These are phyloP conservation scores for Stichodactyla mertensii DNA, from an alignment of 64 coral and sea anemone species.

Conservation along the genomic window DNA sequence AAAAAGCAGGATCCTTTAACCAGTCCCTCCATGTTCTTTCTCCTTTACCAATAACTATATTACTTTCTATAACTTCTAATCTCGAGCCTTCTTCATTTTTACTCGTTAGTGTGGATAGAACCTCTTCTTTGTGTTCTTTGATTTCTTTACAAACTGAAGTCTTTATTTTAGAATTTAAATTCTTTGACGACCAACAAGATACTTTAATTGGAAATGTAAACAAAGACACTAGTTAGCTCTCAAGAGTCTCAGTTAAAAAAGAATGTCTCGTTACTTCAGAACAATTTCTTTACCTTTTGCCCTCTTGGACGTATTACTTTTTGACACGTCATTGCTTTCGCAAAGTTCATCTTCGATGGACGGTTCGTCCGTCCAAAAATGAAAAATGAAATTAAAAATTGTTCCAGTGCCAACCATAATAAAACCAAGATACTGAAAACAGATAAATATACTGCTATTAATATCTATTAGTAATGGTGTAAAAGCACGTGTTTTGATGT, in stretches of 20 bases:
- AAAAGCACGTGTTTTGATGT: no score
- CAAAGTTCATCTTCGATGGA: neutral
- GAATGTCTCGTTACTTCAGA: neutral
- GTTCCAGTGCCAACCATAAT: constrained; percentile 45
- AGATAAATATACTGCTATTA: neutral
- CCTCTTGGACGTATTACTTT: neutral
- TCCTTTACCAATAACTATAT: neutral
- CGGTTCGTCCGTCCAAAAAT: constrained; percentile 44
- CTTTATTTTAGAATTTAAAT: neutral
- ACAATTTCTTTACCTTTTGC: neutral
- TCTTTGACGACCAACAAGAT: neutral
- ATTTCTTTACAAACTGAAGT: neutral
- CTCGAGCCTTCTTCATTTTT: neutral
- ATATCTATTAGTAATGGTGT: neutral
- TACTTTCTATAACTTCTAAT: neutral
- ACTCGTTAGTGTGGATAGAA: neutral
- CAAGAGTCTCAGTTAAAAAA: neutral
- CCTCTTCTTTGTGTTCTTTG: neutral
- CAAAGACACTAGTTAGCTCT: neutral
- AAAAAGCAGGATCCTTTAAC: constrained; percentile 64
- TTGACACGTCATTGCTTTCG: neutral
- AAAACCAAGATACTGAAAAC: constrained; percentile 54
- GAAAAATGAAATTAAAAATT: constrained; percentile 54
- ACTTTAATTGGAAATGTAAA: neutral
- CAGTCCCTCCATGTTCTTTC: constrained; percentile 60